These are phyloP conservation scores for Brachionus plicatilis DNA, from an alignment of 1,140 invertebrate genomes.

Conservation along the genomic window DNA sequence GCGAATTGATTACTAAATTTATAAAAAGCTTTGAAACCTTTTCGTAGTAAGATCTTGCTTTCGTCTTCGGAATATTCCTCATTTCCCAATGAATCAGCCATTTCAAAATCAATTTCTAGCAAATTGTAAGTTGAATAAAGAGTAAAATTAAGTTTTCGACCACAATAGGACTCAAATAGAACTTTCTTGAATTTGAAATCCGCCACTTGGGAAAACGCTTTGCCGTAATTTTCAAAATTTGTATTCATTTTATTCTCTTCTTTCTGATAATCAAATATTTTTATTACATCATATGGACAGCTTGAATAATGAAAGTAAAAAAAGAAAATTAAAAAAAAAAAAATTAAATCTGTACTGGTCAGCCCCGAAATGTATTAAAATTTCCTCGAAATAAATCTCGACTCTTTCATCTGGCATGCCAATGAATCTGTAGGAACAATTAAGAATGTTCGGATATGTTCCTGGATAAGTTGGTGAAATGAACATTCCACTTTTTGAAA, in stretches of 20 bases:
- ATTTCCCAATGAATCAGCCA: conserved; percentile 33
- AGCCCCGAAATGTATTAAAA: conserved; percentile 96
- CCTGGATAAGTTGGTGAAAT: conserved; percentile 96
- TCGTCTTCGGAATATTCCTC: conserved; percentile 22
- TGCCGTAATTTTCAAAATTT: not conserved
- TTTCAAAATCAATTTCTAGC: conserved; percentile 15
- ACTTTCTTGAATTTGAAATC: not conserved
- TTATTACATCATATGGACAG: conserved; percentile 38
- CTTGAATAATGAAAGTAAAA: not conserved
- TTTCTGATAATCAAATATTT: conserved; percentile 35
- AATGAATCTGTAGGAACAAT: conserved; percentile 85
- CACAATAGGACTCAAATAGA: conserved; percentile 26
- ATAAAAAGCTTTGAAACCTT: conserved; percentile 38
- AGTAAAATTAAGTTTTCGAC: conserved; percentile 31
- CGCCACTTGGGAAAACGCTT: not conserved
- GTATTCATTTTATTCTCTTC: not conserved
- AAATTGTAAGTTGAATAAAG: conserved; percentile 15
- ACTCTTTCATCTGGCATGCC: conserved; percentile 84
- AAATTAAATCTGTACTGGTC: conserved; percentile 76
- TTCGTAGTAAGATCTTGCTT: conserved; percentile 7
- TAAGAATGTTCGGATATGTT: conserved; percentile 89
- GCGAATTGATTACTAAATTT: conserved; percentile 39
- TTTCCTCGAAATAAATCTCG: conserved; percentile 90
- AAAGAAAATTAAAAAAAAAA: not conserved
- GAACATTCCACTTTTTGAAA: conserved; percentile 69